Percentiles rank a stretch among this genome's conserved stretches.
These are phyloP conservation scores for Poicephalus meyeri DNA, from an alignment of 2,113 vertebrate genomes.

Conservation along the genomic window DNA sequence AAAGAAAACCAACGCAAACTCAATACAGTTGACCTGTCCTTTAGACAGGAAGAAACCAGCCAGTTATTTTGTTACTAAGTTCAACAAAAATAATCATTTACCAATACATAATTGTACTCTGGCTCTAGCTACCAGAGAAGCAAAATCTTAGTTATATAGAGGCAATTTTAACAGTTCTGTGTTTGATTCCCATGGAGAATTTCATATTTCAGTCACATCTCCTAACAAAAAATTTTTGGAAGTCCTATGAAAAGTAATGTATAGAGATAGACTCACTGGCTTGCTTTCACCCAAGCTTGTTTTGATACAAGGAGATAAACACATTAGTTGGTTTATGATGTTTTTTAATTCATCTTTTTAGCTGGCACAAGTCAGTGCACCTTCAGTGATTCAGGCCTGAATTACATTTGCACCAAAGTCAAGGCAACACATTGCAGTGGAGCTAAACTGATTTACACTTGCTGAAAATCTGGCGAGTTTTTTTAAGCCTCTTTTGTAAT, in stretches of 20 bases:
- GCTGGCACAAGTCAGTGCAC: neutral
- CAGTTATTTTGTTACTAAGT: neutral
- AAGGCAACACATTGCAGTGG: neutral
- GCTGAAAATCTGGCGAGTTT: neutral
- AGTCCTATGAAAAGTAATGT: neutral
- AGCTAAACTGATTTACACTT: neutral
- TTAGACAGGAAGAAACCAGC: neutral
- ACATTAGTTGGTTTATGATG: neutral
- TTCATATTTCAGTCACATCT: neutral
- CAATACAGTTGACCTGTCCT: neutral
- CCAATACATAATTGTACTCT: neutral
- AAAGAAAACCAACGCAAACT: neutral
- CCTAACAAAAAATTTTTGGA: neutral
- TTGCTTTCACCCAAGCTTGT: neutral
- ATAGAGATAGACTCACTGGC: neutral
- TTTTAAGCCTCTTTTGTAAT: constrained; percentile 2
- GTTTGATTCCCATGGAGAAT: neutral
- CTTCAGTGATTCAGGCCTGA: neutral
- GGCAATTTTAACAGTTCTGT: neutral
- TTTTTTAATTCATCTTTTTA: neutral
- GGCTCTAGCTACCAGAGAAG: neutral
- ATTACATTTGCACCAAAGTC: neutral
- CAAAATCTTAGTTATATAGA: neutral
- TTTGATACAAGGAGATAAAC: neutral
- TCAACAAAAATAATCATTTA: constrained; percentile 26